A percentile compares a stretch with the other conserved stretches of the same genome.
Conservation (phyloP, 1,140 invertebrate genomes). For the Bombus sylvicola region DNA sequence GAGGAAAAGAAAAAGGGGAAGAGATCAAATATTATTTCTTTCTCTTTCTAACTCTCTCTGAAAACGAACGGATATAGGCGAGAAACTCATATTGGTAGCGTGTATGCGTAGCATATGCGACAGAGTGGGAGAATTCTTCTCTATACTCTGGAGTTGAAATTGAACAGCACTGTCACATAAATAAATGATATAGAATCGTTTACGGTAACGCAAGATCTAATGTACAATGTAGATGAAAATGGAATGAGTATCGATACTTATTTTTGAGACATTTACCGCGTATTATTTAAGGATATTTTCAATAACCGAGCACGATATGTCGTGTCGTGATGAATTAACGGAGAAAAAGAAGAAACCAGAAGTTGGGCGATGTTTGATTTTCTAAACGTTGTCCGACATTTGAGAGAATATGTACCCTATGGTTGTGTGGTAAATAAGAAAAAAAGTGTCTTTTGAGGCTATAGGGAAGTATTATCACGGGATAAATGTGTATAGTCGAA, state of each 20-base stretch:
- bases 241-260: constrained; percentile 59
- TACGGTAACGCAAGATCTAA: constrained; percentile 47
- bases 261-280: constrained; percentile 48
- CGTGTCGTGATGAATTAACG: constrained; percentile 18
- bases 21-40: background rate
- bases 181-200: constrained; percentile 45
- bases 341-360: background rate
- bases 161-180: constrained; percentile 14
- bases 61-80: background rate
- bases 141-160: background rate
- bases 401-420: background rate
- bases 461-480: constrained; percentile 46
- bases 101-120: background rate
- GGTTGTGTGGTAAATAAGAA: constrained; percentile 14
- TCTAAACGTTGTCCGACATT: background rate
- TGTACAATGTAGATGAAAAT: constrained; percentile 47
- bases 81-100: background rate
- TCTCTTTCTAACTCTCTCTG: background rate
- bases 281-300: constrained; percentile 41
- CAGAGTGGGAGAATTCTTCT: background rate
- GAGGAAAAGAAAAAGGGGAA: background rate
- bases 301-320: constrained; percentile 28
- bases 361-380: constrained; percentile 21
- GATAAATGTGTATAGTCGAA: constrained; percentile 55
- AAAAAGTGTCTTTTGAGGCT: constrained; percentile 44